A percentile compares a stretch with the other conserved stretches of the same genome.
These are phyloP conservation scores for Urosaurus nigricauda DNA, from an alignment of 2,797 vertebrate genomes.

Conservation along the genomic window DNA sequence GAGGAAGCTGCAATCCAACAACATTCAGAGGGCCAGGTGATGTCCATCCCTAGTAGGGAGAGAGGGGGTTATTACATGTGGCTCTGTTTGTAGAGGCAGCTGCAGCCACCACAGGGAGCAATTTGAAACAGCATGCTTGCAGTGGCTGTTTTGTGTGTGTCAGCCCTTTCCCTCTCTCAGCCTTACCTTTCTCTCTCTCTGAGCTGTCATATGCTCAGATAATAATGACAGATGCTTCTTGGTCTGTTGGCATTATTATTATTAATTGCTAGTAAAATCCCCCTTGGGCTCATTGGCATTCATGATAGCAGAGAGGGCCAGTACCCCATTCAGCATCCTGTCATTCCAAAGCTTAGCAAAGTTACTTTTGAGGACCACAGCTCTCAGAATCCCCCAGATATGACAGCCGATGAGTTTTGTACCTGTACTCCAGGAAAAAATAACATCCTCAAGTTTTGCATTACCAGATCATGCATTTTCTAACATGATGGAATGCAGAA, in stretches of 20 bases:
- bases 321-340: not conserved
- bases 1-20: not conserved
- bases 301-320: not conserved
- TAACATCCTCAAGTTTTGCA: no score
- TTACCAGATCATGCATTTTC: not conserved
- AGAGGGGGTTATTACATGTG: not conserved
- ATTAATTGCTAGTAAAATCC: constrained; percentile 5
- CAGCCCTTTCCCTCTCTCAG: not conserved
- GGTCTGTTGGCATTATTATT: constrained; percentile 5
- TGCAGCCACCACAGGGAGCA: not conserved
- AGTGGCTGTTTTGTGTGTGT: not conserved
- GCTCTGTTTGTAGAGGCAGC: not conserved
- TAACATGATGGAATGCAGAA: not conserved
- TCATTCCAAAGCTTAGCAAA: not conserved
- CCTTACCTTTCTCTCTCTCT: not conserved
- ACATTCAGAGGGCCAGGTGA: accelerated
- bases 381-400: no score
- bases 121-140: not conserved
- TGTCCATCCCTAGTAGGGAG: not conserved
- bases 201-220: constrained; percentile 12
- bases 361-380: no score
- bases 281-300: not conserved
- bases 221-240: constrained; percentile 27
- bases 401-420: no score
- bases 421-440: no score